A percentile compares a stretch with the other conserved stretches of the same genome.
Conservation (phyloP, 2,797 vertebrate species). For the Sarcophilus harrisii region DNA sequence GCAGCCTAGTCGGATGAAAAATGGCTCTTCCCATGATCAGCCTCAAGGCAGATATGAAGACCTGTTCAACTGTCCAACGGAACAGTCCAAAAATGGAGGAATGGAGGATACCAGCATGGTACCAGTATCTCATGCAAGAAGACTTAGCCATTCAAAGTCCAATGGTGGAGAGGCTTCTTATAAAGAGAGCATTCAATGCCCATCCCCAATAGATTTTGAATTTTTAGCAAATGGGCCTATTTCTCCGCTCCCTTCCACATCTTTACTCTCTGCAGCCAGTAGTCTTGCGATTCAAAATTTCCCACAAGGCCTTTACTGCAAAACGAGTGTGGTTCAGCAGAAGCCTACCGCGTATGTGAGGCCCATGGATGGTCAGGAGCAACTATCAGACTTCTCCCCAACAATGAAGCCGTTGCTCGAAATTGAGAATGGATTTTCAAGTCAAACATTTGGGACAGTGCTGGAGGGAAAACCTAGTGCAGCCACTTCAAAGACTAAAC, state of each 20-base stretch:
- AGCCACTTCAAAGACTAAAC: conserved; percentile 92
- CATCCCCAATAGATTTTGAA: conserved; percentile 91
- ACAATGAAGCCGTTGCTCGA: conserved; percentile 92
- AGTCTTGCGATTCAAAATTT: conserved; percentile 92
- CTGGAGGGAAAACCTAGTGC: conserved; percentile 89
- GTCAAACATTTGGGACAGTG: conserved; percentile 89
- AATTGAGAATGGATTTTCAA: conserved; percentile 92
- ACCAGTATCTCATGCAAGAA: conserved; percentile 86
- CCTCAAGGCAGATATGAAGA: conserved; percentile 90
- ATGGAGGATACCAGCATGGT: conserved; percentile 88
- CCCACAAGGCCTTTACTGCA: conserved; percentile 91
- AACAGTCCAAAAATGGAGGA: conserved; percentile 87
- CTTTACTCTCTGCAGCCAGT: conserved; percentile 88
- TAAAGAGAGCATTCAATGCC: conserved; percentile 89
- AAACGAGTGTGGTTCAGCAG: conserved; percentile 91
- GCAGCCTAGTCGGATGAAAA: conserved; percentile 88
- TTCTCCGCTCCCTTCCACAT: conserved; percentile 95
- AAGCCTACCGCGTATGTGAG: conserved; percentile 95
- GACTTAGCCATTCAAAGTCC: conserved; percentile 85
- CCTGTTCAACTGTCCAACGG: conserved; percentile 90
- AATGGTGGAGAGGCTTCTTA: conserved; percentile 84
- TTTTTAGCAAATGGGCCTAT: conserved; percentile 85
- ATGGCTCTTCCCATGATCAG: conserved; percentile 89
- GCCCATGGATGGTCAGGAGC: conserved; percentile 96
- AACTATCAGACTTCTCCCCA: conserved; percentile 92